phyloP scores from a whole-genome alignment of 1,140 invertebrate genomes.

The Heliconius himera region DNA sequence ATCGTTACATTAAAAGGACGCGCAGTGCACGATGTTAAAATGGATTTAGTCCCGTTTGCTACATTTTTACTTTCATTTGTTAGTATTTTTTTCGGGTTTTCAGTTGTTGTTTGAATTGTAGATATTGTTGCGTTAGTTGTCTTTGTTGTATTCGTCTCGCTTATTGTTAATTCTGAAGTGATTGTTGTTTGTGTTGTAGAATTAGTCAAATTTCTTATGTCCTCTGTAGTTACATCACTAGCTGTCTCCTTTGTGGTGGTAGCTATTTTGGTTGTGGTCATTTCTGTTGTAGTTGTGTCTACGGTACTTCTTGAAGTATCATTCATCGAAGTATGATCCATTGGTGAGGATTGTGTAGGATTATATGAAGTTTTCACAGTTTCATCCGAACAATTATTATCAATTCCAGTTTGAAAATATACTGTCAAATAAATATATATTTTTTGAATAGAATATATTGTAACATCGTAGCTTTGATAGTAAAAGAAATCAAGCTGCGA shows the following conservation, averaged over 20 bases:
- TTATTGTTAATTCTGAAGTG: conserved; percentile 18
- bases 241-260: neutral
- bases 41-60: neutral
- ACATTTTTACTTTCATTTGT: neutral
- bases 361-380: neutral
- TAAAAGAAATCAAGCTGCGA: no score
- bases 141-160: neutral
- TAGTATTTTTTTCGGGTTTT: neutral
- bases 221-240: conserved; percentile 1
- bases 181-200: neutral
- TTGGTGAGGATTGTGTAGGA: neutral
- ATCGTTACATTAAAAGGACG: neutral
- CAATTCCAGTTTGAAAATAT: neutral
- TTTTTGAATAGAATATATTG: neutral
- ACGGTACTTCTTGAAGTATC: neutral
- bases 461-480: neutral
- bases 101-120: neutral
- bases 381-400: neutral
- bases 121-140: conserved; percentile 1
- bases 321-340: neutral
- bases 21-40: neutral
- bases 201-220: neutral
- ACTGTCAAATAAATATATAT: neutral
- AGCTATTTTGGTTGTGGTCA: neutral
- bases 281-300: conserved; percentile 23